Evolutionary conservation across 2,797 vertebrate genomes (phyloP).

Genomic region (Chlorospingus semifuscus): DNA sequence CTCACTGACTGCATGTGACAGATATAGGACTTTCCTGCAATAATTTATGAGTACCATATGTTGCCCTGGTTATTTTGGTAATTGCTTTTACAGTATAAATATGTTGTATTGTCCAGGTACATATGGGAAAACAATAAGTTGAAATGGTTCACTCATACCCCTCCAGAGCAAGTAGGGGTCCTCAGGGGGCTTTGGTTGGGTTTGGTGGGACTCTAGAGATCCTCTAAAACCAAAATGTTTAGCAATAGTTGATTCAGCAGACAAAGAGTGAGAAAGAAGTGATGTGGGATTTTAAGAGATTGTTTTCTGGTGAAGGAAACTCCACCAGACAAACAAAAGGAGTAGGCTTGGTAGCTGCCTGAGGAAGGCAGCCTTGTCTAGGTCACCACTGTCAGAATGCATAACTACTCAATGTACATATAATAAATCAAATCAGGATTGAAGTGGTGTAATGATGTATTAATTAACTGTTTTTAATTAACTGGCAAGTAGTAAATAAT

Average conservation of each 20-base stretch:
- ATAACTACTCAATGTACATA: not conserved
- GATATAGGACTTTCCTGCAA: not conserved
- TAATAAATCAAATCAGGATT: not conserved
- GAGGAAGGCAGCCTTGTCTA: not conserved
- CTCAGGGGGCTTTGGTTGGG: not conserved
- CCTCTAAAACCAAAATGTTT: not conserved
- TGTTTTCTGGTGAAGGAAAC: not conserved
- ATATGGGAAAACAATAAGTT: not conserved
- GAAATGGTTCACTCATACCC: not conserved
- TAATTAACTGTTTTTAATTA: not conserved
- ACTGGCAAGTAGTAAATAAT: not conserved
- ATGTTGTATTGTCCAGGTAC: not conserved
- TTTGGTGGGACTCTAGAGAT: not conserved
- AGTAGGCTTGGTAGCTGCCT: not conserved
- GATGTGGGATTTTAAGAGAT: not conserved
- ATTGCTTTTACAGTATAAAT: not conserved
- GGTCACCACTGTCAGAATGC: not conserved
- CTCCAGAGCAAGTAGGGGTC: not conserved
- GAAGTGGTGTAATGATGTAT: not conserved
- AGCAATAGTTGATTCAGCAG: not conserved
- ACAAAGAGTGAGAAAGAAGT: not conserved
- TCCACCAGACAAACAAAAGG: not conserved
- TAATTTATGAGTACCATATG: constrained; percentile 46
- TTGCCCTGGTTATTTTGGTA: not conserved
- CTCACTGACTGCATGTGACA: not conserved